Base-by-base conservation (phyloP, 1,140 invertebrate species). In the Calliopsis andreniformis region DNA sequence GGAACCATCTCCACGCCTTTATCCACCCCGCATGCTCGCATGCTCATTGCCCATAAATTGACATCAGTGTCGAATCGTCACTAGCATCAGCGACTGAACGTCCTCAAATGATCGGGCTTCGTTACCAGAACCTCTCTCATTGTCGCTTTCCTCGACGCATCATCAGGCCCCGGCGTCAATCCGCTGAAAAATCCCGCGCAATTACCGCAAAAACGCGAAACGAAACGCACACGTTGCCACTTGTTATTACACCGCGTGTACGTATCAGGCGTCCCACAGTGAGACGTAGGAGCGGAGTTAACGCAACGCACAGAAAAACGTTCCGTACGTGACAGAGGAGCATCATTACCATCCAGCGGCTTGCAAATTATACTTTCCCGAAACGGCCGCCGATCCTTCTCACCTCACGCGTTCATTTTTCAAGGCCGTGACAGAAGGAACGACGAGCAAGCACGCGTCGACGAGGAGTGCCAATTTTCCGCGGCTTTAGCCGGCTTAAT, bases 401-500 rank as follows among this genome's bases (percentile, higher is more conserved):
- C 58, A 67, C 67, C 56, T 63, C 39, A 39, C 62, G 70, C 61
- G 70, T 45, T 42, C 72, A 61, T 71, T 82, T 64, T 73, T 66
- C 67, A 62, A 71, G 47, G 55, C 32, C 39, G 35, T 56, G 69
- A 69, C 58, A 61, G 70, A 73, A 42, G 10, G 59, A 20, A 16
- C 63, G 51, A 47, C 28, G 39, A 12, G 23, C 16, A 4, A 55
- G 35, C 28, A 62, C 39, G 23, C 45, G 71, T 53, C 16, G 30
- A 51, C 32, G 39, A 47, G 14, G 42, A 35, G 56, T 73, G 62
- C 66, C 61, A 73, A 86, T 84, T 82, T 82, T 76, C 75, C 56
- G 68, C 56, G 63, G 55, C 59, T 80, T 51, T 43, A 55, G 25
- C 56, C 62, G 25, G 51, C 23, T 71, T 73, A 64, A 82, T 68